Percentiles rank a stretch among this genome's conserved stretches.
Evolutionary conservation across 2,797 vertebrate genomes (phyloP).

Genomic region (Molothrus ater): DNA sequence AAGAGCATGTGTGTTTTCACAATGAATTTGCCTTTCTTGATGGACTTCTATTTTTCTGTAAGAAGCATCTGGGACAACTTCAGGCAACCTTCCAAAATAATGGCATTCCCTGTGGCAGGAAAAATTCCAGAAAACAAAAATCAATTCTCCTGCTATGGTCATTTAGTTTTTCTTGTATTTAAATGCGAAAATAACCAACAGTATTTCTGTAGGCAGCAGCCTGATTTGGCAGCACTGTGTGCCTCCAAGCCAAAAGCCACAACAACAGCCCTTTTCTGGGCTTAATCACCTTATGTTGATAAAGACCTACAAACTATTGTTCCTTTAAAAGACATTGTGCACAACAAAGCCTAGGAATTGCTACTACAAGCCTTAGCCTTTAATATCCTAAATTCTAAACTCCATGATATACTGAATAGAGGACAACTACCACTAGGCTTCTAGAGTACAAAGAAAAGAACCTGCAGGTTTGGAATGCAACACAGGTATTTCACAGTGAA

Average conservation of each 20-base stretch:
- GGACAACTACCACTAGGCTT: background rate
- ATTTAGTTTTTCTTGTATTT: background rate
- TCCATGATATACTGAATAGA: background rate
- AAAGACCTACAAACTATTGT: background rate
- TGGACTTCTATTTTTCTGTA: background rate
- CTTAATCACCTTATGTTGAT: background rate
- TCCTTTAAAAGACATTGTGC: background rate
- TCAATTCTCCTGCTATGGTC: background rate
- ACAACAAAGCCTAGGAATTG: background rate
- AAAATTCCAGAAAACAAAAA: background rate
- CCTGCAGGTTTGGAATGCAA: background rate
- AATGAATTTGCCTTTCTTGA: background rate
- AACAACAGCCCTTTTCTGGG: background rate
- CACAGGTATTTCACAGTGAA: too few relatives aligned
- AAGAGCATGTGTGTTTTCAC: background rate
- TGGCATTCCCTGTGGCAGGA: background rate
- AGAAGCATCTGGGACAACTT: slow-evolving; percentile 10
- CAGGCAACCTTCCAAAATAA: background rate
- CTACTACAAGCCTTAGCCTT: background rate
- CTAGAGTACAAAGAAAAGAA: background rate
- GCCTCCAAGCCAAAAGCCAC: background rate
- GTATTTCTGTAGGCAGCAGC: background rate
- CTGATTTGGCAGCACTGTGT: background rate
- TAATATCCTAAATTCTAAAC: background rate
- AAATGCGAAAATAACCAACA: background rate